Evolutionary conservation across 1,140 invertebrate species (phyloP), one percentile per base, ranked within the genome.

Genomic region (Melitaea cinxia): DNA sequence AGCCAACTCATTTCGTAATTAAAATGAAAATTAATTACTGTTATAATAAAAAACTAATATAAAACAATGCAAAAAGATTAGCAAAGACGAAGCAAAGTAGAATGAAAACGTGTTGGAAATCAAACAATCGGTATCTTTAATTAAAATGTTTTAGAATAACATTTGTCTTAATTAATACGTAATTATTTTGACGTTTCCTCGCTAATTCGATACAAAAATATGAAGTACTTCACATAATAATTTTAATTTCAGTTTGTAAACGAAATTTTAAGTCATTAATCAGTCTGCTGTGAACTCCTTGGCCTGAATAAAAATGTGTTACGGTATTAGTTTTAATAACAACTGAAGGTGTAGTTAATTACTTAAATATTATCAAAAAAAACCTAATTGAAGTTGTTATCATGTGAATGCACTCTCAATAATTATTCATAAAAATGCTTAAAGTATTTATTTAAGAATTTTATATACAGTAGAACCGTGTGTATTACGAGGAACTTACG

Each of bases 271-370:
- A 57, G 21, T 39, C 57, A 30, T 65, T 57, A 65, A 58, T 65
- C 53, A 50, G 45, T 65, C 49, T 15, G 50, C 17, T 55, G 23
- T 21, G 28, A 60, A 66, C 50, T 42, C 65, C 57, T 66, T 66
- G 65, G 23, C 65, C 65, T 59, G 28, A 30, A 60, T 37, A 23
- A 55, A 66, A 60, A 47, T 66, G 45, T 59, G 28, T 47, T 56
- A 63, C 52, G 42, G 52, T 56, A 53, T 53, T 55, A 30, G 56
- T 49, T 56, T 64, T 64, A 49, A 64, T 56, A 23, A 50, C 39
- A 4, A n/a, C 50, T 42, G 21, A 33, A 54, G 52, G 60, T 54
- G 52, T 50, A 33, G 24, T 17, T 54, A 42, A 62, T 56, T 56
- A n/a, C n/a, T n/a, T n/a, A 45, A 15, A n/a, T 5, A 15, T 14